These are phyloP conservation scores for Drosophila ambigua DNA, from an alignment of 1,140 invertebrate genomes.

Conservation along the genomic window DNA sequence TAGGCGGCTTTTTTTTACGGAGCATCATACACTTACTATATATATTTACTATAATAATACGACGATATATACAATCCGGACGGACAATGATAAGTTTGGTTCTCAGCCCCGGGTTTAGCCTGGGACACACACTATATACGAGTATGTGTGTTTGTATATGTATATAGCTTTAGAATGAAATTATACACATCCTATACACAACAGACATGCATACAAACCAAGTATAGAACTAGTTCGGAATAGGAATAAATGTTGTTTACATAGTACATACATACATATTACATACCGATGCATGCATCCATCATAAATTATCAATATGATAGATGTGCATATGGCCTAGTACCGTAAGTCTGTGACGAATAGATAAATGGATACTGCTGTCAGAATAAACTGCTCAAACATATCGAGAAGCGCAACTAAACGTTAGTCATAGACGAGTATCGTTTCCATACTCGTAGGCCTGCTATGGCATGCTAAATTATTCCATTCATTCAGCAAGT, in stretches of 20 bases:
- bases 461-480: no score
- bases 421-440: no score
- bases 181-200: conserved; percentile 19
- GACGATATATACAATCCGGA: background rate
- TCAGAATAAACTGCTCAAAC: conserved; percentile 48
- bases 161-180: conserved; percentile 22
- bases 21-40: conserved; percentile 31
- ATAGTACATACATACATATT: conserved; percentile 3
- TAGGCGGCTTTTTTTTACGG: conserved; percentile 42
- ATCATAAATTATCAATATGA: conserved; percentile 4
- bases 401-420: conserved; percentile 8
- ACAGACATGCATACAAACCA: conserved; percentile 3
- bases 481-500: no score
- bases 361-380: conserved; percentile 18
- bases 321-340: conserved; percentile 7
- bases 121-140: no score
- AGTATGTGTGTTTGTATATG: background rate
- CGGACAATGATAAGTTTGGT: no score
- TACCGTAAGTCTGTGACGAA: conserved; percentile 24
- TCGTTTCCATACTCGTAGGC: no score
- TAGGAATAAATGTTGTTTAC: conserved; percentile 11
- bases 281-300: background rate
- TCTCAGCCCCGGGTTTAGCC: no score
- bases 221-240: conserved; percentile 13
- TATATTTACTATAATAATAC: conserved; percentile 11